Conservation (phyloP, 2,113 vertebrate genomes). For the Xiphophorus couchianus region DNA sequence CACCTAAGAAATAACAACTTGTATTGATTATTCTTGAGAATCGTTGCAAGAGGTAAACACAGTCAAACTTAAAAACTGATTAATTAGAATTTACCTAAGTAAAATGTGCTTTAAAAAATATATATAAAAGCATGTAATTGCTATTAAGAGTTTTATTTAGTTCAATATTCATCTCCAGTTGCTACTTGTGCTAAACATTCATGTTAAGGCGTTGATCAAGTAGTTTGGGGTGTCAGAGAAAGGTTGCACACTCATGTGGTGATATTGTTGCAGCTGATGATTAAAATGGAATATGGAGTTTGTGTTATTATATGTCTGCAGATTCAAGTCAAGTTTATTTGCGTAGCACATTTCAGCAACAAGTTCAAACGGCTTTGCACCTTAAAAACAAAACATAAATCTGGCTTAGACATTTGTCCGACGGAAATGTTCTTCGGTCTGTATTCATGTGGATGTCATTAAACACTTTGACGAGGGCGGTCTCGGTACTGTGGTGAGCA, state of each 20-base stretch:
- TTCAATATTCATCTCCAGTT: background rate
- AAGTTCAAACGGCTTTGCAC: too few relatives aligned
- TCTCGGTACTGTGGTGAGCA: too few relatives aligned
- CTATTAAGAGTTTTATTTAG: background rate
- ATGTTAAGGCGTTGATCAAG: background rate
- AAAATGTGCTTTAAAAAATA: background rate
- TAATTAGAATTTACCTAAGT: background rate
- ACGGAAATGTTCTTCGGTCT: too few relatives aligned
- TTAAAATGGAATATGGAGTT: background rate
- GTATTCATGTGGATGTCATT: too few relatives aligned
- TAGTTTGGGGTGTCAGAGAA: constrained; percentile 5
- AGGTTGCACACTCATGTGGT: background rate
- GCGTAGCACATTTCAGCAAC: too few relatives aligned
- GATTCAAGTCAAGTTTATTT: background rate
- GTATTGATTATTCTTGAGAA: too few relatives aligned
- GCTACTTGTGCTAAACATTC: background rate
- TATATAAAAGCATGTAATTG: background rate
- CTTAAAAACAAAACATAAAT: too few relatives aligned
- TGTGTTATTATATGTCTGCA: background rate
- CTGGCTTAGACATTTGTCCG: too few relatives aligned
- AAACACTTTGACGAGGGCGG: too few relatives aligned
- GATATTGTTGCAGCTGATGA: constrained; percentile 12
- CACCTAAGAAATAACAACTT: too few relatives aligned
- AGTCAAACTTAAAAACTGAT: background rate
- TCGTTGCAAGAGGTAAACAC: background rate